Evolutionary conservation across 2,113 vertebrate species (phyloP).

Genomic region (Megalops atlanticus): DNA sequence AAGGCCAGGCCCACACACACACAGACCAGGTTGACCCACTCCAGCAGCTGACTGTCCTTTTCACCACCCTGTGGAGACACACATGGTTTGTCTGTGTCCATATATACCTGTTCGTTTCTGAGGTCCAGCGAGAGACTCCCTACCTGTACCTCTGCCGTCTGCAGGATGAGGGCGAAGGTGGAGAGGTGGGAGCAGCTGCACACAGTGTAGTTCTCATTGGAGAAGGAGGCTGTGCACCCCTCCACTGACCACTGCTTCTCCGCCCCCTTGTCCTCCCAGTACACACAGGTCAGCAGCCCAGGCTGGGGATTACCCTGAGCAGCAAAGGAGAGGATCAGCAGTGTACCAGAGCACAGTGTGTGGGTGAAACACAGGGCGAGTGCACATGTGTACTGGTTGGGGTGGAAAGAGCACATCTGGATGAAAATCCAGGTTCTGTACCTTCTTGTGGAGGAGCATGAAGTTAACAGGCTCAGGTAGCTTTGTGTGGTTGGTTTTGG

Average conservation of each 20-base stretch:
- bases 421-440: background rate
- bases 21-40: conserved; percentile 69
- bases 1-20: conserved; percentile 72
- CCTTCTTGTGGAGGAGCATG: conserved; percentile 59
- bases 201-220: conserved; percentile 51
- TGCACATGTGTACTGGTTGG: too few relatives aligned
- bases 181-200: conserved; percentile 71
- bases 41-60: conserved; percentile 40
- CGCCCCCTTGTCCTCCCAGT: conserved; percentile 55
- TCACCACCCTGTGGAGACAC: background rate
- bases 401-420: conserved; percentile 32
- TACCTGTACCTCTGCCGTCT: conserved; percentile 60
- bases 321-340: background rate
- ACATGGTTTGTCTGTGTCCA: background rate
- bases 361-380: background rate
- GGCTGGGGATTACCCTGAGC: conserved; percentile 38
- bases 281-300: conserved; percentile 65
- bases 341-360: background rate
- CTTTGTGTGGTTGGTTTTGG: conserved; percentile 46
- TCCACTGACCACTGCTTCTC: conserved; percentile 58
- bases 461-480: conserved; percentile 64
- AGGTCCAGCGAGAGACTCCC: background rate
- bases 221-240: conserved; percentile 55
- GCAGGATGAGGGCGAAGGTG: conserved; percentile 76
- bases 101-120: background rate